These are phyloP conservation scores for Neosilurus mollespiculum DNA, from an alignment of 2,797 vertebrate genomes.

Conservation along the genomic window DNA sequence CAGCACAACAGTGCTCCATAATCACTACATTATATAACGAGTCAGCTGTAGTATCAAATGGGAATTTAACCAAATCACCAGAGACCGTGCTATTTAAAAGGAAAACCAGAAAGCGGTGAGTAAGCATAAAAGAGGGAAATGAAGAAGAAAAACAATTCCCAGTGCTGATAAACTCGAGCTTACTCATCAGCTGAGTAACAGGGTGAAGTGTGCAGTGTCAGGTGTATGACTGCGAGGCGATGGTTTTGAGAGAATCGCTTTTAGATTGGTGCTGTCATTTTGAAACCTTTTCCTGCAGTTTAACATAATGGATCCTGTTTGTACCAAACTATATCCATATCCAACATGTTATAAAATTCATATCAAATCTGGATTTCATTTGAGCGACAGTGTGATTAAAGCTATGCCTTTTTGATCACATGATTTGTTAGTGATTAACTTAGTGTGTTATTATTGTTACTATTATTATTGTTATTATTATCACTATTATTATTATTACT, in stretches of 20 bases:
- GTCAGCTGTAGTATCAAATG: neutral
- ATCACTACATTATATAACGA: neutral
- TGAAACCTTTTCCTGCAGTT: neutral
- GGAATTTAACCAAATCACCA: neutral
- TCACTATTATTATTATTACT: no score
- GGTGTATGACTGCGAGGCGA: neutral
- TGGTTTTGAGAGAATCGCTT: slow-evolving; percentile 9
- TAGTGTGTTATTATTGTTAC: no score
- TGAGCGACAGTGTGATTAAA: neutral
- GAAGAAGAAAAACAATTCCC: neutral
- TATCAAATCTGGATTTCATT: no score
- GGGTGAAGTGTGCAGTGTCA: neutral
- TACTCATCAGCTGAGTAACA: slow-evolving; percentile 11
- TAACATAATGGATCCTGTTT: neutral
- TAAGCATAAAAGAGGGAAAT: neutral
- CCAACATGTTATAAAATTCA: slow-evolving; percentile 4
- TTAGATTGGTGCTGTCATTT: slow-evolving; percentile 1
- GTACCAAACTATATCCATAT: neutral
- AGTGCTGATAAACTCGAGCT: neutral
- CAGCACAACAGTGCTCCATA: neutral
- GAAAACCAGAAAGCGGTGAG: neutral
- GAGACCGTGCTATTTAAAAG: neutral
- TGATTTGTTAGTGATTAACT: no score
- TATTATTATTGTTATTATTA: no score
- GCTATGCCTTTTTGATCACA: no score